These are phyloP conservation scores for Ceyx cyanopectus DNA, from an alignment of 2,113 vertebrate genomes.

Conservation along the genomic window DNA sequence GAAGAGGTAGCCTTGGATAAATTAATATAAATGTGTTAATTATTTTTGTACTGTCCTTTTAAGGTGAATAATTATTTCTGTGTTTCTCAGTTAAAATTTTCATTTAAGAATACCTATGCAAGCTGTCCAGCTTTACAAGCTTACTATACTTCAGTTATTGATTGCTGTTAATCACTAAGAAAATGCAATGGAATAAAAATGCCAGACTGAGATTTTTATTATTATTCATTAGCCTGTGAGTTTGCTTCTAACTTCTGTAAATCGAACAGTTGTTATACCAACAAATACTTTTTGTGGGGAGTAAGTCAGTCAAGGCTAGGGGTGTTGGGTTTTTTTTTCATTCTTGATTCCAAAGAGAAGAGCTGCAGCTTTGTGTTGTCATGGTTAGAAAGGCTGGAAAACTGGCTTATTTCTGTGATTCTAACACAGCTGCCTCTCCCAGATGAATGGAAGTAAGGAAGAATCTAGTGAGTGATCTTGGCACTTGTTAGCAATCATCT, in stretches of 20 bases:
- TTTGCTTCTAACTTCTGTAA: neutral
- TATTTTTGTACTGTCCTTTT: slow-evolving; percentile 62
- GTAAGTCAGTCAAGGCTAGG: neutral
- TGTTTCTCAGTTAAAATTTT: neutral
- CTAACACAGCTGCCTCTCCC: neutral
- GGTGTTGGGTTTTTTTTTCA: neutral
- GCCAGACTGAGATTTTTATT: neutral
- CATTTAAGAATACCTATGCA: slow-evolving; percentile 35
- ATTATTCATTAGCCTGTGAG: neutral
- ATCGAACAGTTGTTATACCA: neutral
- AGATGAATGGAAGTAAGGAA: neutral
- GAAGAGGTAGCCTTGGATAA: slow-evolving; percentile 48
- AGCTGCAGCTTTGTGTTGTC: neutral
- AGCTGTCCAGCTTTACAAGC: slow-evolving; percentile 8
- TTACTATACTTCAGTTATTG: neutral
- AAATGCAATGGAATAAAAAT: slow-evolving; percentile 38
- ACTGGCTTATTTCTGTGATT: neutral
- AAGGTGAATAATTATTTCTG: neutral
- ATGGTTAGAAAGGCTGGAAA: neutral
- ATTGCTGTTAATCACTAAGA: slow-evolving; percentile 6
- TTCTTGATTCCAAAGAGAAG: neutral
- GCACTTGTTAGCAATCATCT: rapidly evolving
- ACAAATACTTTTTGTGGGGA: neutral
- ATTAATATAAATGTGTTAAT: slow-evolving; percentile 56
- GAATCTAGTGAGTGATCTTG: neutral